A percentile compares a stretch with the other conserved stretches of the same genome.
Conservation (phyloP, 2,113 vertebrate species). For the Manacus vitellinus region DNA sequence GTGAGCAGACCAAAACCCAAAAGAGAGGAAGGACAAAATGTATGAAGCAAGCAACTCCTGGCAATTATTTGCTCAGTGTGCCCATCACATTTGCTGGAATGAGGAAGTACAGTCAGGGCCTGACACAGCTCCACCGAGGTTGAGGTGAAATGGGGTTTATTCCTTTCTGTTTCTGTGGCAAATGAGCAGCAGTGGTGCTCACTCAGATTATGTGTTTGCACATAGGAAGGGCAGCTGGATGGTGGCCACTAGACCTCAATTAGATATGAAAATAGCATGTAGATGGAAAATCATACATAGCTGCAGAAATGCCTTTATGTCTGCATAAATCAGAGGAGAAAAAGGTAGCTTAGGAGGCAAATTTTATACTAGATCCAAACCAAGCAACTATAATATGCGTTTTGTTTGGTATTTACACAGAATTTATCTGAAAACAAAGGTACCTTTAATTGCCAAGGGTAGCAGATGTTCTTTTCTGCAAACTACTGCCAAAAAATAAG, state of each 20-base stretch:
- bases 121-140: background rate
- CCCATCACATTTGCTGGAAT: background rate
- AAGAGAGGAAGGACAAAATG: background rate
- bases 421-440: slow-evolving; percentile 15
- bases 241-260: background rate
- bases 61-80: background rate
- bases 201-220: background rate
- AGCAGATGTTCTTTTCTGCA: slow-evolving; percentile 56
- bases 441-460: slow-evolving; percentile 37
- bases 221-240: background rate
- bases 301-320: background rate
- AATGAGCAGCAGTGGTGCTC: background rate
- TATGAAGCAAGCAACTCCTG: background rate
- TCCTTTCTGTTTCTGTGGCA: background rate
- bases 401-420: slow-evolving; percentile 51
- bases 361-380: background rate
- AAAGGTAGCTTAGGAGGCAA: background rate
- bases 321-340: background rate
- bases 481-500: slow-evolving; percentile 31
- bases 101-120: rapidly evolving
- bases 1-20: rapidly evolving
- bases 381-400: background rate
- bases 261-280: background rate
- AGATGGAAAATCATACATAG: background rate
- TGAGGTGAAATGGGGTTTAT: background rate